Base-by-base conservation (phyloP, 2,113 vertebrate species). In the Paralichthys olivaceus region DNA sequence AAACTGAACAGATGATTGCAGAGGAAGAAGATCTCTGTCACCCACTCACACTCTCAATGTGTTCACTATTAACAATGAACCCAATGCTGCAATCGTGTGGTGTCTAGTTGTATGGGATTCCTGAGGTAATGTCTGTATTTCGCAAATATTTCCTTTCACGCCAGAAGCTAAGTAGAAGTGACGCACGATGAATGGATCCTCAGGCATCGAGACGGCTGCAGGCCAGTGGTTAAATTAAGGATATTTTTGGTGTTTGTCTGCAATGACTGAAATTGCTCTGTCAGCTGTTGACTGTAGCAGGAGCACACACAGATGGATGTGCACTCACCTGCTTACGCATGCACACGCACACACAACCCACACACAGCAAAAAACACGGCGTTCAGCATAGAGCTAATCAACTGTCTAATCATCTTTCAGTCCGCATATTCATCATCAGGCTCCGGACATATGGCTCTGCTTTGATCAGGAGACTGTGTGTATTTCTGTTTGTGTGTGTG, bases 381-480 rank as follows among this genome's bases (percentile, higher is more conserved):
- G 26, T 78, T 77, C 69, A 81, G 81, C 20, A 32, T 67, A 7
- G 66, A 85, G 60, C 78, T 84, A 86, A 90, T 89, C 87, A 90
- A 75, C 78, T 86, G 85, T 87, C 72, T 89, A 84, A 89, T 90
- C 71, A 14, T 84, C 85, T 90, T 85, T 89, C 87, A 77, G 43
- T 70, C 83, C 69, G 54, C 54, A 78, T 89, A 59, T 75, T 72
- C 77, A 81, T 89, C 85, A 87, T 73, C 57, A 49, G 55, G 53
- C 47, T 53, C 49, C 15, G 13, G 72, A 83, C 83, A 89, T 83
- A 83, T 86, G 83, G 79, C 68, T 68, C 15, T 32, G 58, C 83
- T 89, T 84, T 87, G 89, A 85, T 85, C 75, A 78, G 80, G 69
- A 77, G 63, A 37, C 69, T 69, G 62, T 45, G 29, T 68, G 37